phyloP scores from a whole-genome alignment of 2,888 invertebrate genomes.

The Pemphredon lugubris region DNA sequence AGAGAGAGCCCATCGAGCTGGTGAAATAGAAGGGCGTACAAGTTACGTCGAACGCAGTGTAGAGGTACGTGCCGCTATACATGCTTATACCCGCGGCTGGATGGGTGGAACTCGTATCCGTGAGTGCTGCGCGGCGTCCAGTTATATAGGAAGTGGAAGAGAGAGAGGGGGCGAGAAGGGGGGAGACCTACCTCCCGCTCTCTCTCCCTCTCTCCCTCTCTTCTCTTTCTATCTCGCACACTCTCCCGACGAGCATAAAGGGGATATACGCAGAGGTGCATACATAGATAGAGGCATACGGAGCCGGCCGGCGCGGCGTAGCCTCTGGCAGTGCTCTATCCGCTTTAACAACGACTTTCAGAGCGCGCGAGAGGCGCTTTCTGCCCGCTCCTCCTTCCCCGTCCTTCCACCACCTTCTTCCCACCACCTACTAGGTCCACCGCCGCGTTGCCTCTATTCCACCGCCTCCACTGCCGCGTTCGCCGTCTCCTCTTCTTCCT shows the following conservation, averaged over 20 bases:
- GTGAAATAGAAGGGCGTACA: slow-evolving; percentile 14
- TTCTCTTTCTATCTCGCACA: too few relatives aligned
- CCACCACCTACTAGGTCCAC: slow-evolving; percentile 14
- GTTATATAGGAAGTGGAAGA: slow-evolving; percentile 50
- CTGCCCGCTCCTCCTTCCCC: slow-evolving; percentile 33
- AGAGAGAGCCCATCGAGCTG: neutral
- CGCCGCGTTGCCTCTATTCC: slow-evolving; percentile 8
- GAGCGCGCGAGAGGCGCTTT: slow-evolving; percentile 58
- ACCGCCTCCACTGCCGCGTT: slow-evolving; percentile 35
- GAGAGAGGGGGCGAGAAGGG: slow-evolving; percentile 26
- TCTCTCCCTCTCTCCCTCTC: too few relatives aligned
- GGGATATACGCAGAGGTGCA: slow-evolving; percentile 53
- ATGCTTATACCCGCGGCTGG: slow-evolving; percentile 7
- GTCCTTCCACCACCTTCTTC: slow-evolving; percentile 23
- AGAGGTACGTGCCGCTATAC: slow-evolving; percentile 20
- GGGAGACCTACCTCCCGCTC: too few relatives aligned
- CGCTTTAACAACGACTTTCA: slow-evolving; percentile 68
- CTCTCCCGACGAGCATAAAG: slow-evolving; percentile 49
- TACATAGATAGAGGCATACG: slow-evolving; percentile 38
- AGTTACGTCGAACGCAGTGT: slow-evolving; percentile 39
- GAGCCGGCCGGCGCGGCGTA: slow-evolving; percentile 7
- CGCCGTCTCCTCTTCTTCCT: slow-evolving; percentile 38
- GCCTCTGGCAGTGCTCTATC: slow-evolving; percentile 60
- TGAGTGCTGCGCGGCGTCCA: slow-evolving; percentile 42
- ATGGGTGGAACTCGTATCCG: slow-evolving; percentile 60